Base-by-base conservation (phyloP, 2,888 invertebrate genomes). In the Folsomia manolachei region DNA sequence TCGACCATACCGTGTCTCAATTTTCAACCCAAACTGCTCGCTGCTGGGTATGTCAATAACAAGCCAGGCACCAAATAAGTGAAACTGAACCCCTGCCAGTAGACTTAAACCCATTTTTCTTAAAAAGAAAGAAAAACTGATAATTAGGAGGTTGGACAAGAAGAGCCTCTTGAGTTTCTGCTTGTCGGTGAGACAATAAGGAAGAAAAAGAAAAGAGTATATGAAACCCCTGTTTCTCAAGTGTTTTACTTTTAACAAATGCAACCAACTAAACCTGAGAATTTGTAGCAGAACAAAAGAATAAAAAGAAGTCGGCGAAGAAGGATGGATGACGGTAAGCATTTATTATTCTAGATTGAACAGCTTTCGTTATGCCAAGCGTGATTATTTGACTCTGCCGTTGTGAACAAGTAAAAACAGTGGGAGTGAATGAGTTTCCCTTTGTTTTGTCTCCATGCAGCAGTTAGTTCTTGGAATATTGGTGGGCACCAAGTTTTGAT, bases 381-480 rank as follows among this genome's bases (percentile, higher is more conserved):
- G n/a, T 25, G 63, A 63, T 63, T 27, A 27, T 63, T 63, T 63
- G 63, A 63, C 63, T 25, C n/a, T 63, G 27, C n/a, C 2, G 21
- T 26, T 26, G 63, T 63, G 63, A 63, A 25, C 63, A 63, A 63
- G 23, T 14, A 23, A 63, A 56, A 7, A 21, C 56, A 56, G 56
- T 56, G 56, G 56, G 56, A n/a, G 56, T 56, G 56, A 21, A 18
- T 51, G 19, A 56, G 56, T 56, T n/a, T n/a, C 19, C 21, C n/a
- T 56, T 21, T 56, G 19, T 56, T 56, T 56, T 56, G 56, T n/a
- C 56, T 19, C n/a, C 56, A n/a, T n/a, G n/a, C n/a, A n/a, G n/a
- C n/a, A n/a, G n/a, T 19, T 56, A 56, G 18, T 56, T 56, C 56
- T 21, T 19, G 56, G 56, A 14, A 39, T n/a, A n/a, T n/a, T n/a